Conservation (phyloP, 2,888 invertebrate species). For the Cyaniris semiargus region DNA sequence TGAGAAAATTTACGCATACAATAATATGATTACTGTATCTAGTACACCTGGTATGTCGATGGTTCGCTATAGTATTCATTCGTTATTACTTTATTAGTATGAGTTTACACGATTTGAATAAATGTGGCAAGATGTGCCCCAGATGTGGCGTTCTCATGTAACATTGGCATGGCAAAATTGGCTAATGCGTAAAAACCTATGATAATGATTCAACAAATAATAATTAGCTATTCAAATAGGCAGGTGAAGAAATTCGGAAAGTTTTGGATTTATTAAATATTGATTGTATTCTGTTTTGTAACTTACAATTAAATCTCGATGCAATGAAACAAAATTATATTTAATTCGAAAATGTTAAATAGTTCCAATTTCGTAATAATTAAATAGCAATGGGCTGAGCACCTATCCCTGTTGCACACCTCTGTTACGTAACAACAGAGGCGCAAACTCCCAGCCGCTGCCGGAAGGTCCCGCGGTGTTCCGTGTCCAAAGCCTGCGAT, state of each 20-base stretch:
- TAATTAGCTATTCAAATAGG: neutral
- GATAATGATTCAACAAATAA: neutral
- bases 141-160: constrained; percentile 18
- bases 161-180: neutral
- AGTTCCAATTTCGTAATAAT: neutral
- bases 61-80: neutral
- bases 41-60: neutral
- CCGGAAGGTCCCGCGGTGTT: neutral
- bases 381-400: neutral
- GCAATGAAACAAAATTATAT: no score
- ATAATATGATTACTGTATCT: neutral
- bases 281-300: neutral
- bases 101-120: constrained; percentile 27
- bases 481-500: constrained; percentile 17
- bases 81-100: neutral
- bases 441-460: constrained; percentile 2
- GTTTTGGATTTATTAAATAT: neutral
- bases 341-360: no score
- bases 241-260: neutral
- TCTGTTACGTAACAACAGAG: neutral
- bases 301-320: no score
- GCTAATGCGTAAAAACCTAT: neutral
- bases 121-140: constrained; percentile 30
- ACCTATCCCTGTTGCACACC: neutral
- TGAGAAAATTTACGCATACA: neutral